Evolutionary conservation across 2,797 vertebrate species (phyloP).

Genomic region (Yasuhikotakia modesta): DNA sequence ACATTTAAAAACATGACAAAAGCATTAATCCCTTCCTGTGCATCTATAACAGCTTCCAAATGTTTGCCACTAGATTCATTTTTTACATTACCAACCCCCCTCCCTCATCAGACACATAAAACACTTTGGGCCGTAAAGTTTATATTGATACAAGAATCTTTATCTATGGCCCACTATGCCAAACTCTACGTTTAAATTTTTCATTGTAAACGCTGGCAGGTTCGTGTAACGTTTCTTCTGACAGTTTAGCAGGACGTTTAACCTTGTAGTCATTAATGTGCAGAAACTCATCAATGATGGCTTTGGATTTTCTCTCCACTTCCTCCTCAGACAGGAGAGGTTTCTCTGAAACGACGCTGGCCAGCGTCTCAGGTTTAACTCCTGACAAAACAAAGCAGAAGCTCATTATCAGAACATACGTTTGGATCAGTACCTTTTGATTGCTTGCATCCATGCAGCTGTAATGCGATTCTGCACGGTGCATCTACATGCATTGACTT

Average conservation of each 20-base stretch:
- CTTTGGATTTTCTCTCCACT: slow-evolving; percentile 89
- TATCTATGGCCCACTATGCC: neutral
- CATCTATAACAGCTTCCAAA: neutral
- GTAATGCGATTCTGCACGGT: neutral
- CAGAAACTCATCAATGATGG: slow-evolving; percentile 97
- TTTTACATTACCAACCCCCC: no score
- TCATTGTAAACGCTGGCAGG: neutral
- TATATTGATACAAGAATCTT: neutral
- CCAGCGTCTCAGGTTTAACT: slow-evolving; percentile 82
- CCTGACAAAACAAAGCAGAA: slow-evolving; percentile 43
- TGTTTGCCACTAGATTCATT: no score
- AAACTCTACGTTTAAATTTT: neutral
- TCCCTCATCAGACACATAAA: no score
- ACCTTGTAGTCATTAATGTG: slow-evolving; percentile 98
- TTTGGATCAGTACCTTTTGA: neutral
- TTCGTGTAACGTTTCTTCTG: neutral
- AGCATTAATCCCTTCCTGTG: no score
- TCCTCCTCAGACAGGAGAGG: slow-evolving; percentile 84
- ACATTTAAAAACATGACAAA: neutral
- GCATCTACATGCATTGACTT: neutral
- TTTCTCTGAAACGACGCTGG: slow-evolving; percentile 74
- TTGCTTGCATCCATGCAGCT: neutral
- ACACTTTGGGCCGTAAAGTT: no score
- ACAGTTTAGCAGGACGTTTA: slow-evolving; percentile 25
- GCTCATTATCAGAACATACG: neutral